phyloP scores from a whole-genome alignment of 2,113 vertebrate species.

The Alligator sinensis region DNA sequence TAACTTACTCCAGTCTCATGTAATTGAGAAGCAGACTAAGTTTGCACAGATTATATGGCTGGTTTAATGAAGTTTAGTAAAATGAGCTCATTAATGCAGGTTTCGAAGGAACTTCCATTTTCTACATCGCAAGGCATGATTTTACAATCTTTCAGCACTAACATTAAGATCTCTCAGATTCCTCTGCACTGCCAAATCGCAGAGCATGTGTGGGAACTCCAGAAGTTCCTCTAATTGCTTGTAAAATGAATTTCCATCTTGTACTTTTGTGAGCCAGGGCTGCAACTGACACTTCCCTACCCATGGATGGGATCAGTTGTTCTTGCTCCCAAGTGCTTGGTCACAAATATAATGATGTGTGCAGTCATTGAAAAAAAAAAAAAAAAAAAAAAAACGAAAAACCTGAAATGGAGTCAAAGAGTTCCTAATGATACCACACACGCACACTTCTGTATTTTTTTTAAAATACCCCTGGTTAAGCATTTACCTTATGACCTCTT shows the following conservation, averaged over 20 bases:
- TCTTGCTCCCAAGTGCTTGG: conserved; percentile 34
- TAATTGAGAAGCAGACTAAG: conserved; percentile 67
- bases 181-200: conserved; percentile 67
- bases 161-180: conserved; percentile 70
- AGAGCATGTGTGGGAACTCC: conserved; percentile 58
- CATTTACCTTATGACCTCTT: conserved; percentile 37
- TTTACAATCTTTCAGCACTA: conserved; percentile 76
- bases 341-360: conserved; percentile 15
- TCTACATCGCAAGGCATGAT: conserved; percentile 75
- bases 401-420: conserved; percentile 6
- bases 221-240: conserved; percentile 76
- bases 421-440: neutral
- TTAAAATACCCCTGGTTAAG: neutral
- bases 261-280: neutral
- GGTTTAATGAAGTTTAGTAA: conserved; percentile 78
- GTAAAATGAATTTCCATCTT: conserved; percentile 66
- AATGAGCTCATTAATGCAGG: conserved; percentile 75
- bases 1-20: conserved; percentile 51
- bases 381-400: conserved; percentile 10
- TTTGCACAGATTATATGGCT: conserved; percentile 67
- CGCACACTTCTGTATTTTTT: neutral
- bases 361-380: conserved; percentile 24
- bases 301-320: neutral
- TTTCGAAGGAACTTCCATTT: conserved; percentile 76
- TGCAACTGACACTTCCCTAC: conserved; percentile 4